phyloP scores from a whole-genome alignment of 2,888 invertebrate species.

The Eudemis profundana region DNA sequence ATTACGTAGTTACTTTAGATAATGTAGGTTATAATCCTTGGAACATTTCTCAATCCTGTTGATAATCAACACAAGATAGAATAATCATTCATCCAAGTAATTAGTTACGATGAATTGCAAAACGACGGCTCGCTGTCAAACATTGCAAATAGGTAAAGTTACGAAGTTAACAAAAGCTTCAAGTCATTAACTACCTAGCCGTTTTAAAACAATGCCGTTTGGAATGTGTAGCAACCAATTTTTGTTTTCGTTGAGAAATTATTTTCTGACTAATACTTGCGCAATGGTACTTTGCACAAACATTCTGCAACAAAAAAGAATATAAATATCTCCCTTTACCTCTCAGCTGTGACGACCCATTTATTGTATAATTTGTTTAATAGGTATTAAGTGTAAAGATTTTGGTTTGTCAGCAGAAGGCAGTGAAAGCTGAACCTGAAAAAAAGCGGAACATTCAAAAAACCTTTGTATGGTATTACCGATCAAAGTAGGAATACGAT shows the following conservation, averaged over 20 bases:
- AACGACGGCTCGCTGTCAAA: slow-evolving; percentile 56
- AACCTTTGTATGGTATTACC: too few relatives aligned
- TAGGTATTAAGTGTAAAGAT: too few relatives aligned
- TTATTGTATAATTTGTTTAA: too few relatives aligned
- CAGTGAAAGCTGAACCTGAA: too few relatives aligned
- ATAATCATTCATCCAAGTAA: slow-evolving; percentile 52
- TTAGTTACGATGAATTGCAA: slow-evolving; percentile 72
- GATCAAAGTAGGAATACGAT: too few relatives aligned
- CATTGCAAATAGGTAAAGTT: slow-evolving; percentile 69
- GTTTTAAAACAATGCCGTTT: not conserved
- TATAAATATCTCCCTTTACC: too few relatives aligned
- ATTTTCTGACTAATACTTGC: not conserved
- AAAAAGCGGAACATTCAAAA: too few relatives aligned
- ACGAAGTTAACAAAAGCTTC: slow-evolving; percentile 53
- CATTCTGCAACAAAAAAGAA: too few relatives aligned
- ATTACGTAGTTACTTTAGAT: too few relatives aligned
- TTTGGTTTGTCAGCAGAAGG: too few relatives aligned
- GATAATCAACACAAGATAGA: not conserved
- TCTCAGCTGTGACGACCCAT: too few relatives aligned
- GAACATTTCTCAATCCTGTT: not conserved
- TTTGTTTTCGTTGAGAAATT: not conserved
- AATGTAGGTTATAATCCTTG: not conserved
- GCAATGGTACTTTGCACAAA: too few relatives aligned
- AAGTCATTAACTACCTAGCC: slow-evolving; percentile 9
- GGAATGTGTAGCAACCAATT: not conserved